Conservation (phyloP, 92 coral and sea anemone species). For the Umimayanthus chanpuru region DNA sequence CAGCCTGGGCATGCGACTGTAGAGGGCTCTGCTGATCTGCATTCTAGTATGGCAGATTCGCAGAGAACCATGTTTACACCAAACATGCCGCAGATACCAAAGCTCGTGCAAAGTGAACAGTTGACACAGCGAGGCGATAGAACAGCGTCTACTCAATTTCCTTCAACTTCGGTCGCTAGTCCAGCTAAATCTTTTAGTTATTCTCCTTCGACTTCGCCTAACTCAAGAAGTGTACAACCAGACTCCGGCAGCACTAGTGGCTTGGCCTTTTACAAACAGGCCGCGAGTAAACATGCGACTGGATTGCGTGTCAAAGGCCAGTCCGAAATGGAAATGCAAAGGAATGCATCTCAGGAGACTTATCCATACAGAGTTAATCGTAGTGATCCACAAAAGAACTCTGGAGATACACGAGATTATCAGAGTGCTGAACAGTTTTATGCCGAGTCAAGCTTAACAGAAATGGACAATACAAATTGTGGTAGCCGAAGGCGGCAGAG, state of each 20-base stretch:
- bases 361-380: slow-evolving; percentile 55
- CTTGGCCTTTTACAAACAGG: slow-evolving; percentile 66
- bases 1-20: slow-evolving; percentile 45
- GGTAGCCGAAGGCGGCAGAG: slow-evolving; percentile 52
- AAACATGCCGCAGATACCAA: slow-evolving; percentile 91
- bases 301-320: slow-evolving; percentile 85
- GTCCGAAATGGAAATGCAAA: slow-evolving; percentile 84
- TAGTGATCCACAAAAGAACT: slow-evolving; percentile 77
- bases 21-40: slow-evolving; percentile 22
- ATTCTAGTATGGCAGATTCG: slow-evolving; percentile 62
- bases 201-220: slow-evolving; percentile 52
- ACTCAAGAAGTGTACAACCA: slow-evolving; percentile 65
- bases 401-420: slow-evolving; percentile 60
- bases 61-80: slow-evolving; percentile 72
- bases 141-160: slow-evolving; percentile 59
- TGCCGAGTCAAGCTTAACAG: slow-evolving; percentile 55
- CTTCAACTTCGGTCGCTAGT: slow-evolving; percentile 62
- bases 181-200: slow-evolving; percentile 59
- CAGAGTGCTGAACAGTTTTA: slow-evolving; percentile 53
- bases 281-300: slow-evolving; percentile 78
- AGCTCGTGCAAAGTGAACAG: slow-evolving; percentile 68
- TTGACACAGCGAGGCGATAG: slow-evolving; percentile 75
- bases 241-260: slow-evolving; percentile 67
- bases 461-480: slow-evolving; percentile 40
- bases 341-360: slow-evolving; percentile 79